A percentile compares a stretch with the other conserved stretches of the same genome.
Conservation (phyloP, 2,797 vertebrate genomes). For the Garrulus glandarius region DNA sequence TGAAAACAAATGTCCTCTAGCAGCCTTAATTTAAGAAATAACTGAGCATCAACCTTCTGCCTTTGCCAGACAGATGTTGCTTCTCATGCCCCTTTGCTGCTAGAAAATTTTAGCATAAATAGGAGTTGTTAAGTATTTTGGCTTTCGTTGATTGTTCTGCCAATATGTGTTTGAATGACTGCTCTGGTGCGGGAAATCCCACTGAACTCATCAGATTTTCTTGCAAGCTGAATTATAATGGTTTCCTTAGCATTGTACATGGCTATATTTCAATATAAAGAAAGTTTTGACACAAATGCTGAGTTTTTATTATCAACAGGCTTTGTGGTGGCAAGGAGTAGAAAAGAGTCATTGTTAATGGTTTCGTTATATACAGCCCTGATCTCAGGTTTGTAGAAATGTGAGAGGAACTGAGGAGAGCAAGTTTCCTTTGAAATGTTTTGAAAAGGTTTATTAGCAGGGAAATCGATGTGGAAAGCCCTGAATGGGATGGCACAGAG, state of each 20-base stretch:
- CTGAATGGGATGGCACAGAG: not conserved
- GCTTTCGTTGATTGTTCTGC: not conserved
- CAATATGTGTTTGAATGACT: not conserved
- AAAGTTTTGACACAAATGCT: not conserved
- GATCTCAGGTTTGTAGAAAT: not conserved
- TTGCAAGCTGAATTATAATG: not conserved
- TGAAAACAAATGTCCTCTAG: not conserved
- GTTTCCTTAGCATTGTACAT: not conserved
- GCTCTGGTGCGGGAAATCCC: not conserved
- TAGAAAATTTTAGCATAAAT: not conserved
- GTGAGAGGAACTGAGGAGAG: not conserved
- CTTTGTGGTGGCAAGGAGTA: not conserved
- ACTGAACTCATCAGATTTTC: not conserved
- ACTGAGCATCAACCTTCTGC: not conserved
- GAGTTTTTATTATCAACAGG: not conserved
- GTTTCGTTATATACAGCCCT: not conserved
- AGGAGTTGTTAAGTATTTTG: not conserved
- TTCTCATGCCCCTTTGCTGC: not conserved
- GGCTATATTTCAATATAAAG: not conserved
- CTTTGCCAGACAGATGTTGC: not conserved
- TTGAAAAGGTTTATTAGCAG: constrained; percentile 28
- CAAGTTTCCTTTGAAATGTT: constrained; percentile 22
- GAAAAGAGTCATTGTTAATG: not conserved
- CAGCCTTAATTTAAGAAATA: not conserved
- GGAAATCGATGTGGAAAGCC: not conserved